Evolutionary conservation across 1,140 invertebrate genomes (phyloP).

Genomic region (Nymphalis io): DNA sequence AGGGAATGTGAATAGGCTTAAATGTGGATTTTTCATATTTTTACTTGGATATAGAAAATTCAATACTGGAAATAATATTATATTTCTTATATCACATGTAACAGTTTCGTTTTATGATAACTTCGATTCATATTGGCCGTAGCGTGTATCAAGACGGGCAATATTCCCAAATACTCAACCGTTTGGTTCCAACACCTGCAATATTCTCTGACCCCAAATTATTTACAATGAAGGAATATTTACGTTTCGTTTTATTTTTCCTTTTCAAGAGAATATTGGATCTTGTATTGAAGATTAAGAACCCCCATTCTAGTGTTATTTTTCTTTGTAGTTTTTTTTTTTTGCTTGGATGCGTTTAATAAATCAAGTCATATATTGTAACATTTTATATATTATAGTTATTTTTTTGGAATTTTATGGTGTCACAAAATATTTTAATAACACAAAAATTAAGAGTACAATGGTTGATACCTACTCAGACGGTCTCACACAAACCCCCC

Average conservation of each 20-base stretch:
- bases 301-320: too few relatives aligned
- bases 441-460: too few relatives aligned
- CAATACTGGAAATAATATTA: background rate
- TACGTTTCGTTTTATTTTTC: background rate
- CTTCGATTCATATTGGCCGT: background rate
- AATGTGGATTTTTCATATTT: too few relatives aligned
- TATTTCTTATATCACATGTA: background rate
- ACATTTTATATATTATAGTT: too few relatives aligned
- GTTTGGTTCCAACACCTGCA: constrained; percentile 4
- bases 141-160: background rate
- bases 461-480: too few relatives aligned
- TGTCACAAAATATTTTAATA: too few relatives aligned
- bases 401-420: too few relatives aligned
- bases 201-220: background rate
- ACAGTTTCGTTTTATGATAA: constrained; percentile 4
- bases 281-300: background rate
- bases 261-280: background rate
- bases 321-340: too few relatives aligned
- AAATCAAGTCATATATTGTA: too few relatives aligned
- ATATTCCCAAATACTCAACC: constrained; percentile 9
- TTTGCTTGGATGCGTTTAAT: too few relatives aligned
- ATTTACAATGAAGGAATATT: background rate
- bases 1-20: too few relatives aligned
- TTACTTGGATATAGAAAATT: background rate
- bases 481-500: too few relatives aligned